Base-by-base conservation (phyloP, 2,113 vertebrate genomes). In the Corydoras maculifer region DNA sequence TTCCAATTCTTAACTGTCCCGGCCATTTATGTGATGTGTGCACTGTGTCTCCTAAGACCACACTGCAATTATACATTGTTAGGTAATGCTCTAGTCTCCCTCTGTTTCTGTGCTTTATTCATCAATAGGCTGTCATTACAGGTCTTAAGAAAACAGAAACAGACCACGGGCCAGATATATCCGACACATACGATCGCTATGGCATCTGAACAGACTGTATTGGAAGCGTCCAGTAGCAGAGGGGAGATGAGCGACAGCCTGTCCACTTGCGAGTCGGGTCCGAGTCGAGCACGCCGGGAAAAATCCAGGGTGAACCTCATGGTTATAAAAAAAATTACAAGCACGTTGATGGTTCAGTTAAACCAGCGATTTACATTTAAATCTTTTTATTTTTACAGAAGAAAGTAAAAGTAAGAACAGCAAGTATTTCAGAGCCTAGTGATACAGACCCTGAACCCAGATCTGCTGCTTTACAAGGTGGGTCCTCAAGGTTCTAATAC, bases 381-480 rank as follows among this genome's bases (percentile, higher is more conserved):
- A 29, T 43, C 62, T 3, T 35, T 50, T 48, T 74, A 81, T 64
- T 60, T 75, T 59, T 70, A 14, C 84, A 96, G 93, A 90, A 84
- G 78, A 93, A 94, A 73, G 87, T 97, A 51, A 94, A 88, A 73
- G 95, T 98, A 72, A 90, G 97, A 63, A 84, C 87, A 74, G 92
- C 97, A 0, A 98, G 97, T 78, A 99, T 99, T 82, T 98, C 96
- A 0, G 97, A 96, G 78, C 93, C 91, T 11, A 96, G 93, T 62
- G 93, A 96, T 68, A 93, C 91, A 0, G 94, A 94, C 62, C 85
- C 87, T 0, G 87, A 90, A 13, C 66, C 81, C 48, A 80, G 77
- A 74, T 8, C 43, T 3, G 71, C 81, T 8, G 72, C 79, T 14
- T 71, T 85, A 62, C 83, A 87, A 58, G 82, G 92, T 94, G 62